Evolutionary conservation across 2,888 invertebrate genomes (phyloP).

Genomic region (Junonia oenone): DNA sequence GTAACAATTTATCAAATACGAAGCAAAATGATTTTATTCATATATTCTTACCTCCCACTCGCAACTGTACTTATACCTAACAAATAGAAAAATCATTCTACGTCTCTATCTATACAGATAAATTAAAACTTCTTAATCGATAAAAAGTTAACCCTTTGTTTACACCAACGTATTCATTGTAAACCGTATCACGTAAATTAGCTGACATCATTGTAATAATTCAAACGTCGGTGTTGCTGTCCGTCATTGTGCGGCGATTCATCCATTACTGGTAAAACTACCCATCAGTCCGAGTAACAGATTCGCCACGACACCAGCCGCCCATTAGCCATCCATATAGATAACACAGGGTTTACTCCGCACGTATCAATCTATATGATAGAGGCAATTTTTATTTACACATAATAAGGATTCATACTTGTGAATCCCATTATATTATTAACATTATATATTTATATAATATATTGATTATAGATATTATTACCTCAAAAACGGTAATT

Average conservation of each 20-base stretch:
- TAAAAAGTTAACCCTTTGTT: not conserved
- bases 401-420: too few relatives aligned
- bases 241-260: constrained; percentile 12
- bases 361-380: not conserved
- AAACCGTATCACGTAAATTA: not conserved
- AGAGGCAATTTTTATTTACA: too few relatives aligned
- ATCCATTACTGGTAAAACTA: constrained; percentile 13
- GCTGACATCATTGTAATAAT: not conserved
- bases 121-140: not conserved
- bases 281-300: constrained; percentile 12
- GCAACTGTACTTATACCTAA: too few relatives aligned
- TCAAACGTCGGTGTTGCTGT: not conserved
- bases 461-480: too few relatives aligned
- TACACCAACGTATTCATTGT: not conserved
- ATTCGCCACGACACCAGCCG: constrained; percentile 17
- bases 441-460: too few relatives aligned
- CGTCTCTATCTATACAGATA: not conserved
- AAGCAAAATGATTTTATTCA: too few relatives aligned
- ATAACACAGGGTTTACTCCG: constrained; percentile 13
- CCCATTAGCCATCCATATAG: constrained; percentile 24
- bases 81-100: not conserved
- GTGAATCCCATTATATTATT: too few relatives aligned
- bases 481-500: too few relatives aligned
- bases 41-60: too few relatives aligned
- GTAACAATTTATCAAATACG: too few relatives aligned